Percentiles rank a stretch among this genome's conserved stretches.
Conservation (phyloP, 2,113 vertebrate species). For the Pangasianodon gigas region DNA sequence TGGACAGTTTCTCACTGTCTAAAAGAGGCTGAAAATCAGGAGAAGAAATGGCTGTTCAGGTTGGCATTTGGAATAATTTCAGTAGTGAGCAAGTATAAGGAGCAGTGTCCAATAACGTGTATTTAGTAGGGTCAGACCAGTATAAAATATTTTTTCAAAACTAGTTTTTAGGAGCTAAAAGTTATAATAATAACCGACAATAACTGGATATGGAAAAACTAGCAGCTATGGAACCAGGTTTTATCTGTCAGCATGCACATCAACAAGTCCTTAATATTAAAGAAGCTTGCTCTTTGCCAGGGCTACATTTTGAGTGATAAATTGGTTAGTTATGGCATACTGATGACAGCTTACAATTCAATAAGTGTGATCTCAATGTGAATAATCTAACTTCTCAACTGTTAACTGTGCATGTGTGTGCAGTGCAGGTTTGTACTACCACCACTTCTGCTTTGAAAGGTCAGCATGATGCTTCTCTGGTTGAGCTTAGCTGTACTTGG, state of each 20-base stretch:
- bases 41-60: no score
- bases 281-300: neutral
- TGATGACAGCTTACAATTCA: no score
- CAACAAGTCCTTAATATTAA: neutral
- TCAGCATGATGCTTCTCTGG: neutral
- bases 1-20: neutral
- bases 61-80: neutral
- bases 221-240: neutral
- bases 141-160: neutral
- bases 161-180: neutral
- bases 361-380: no score
- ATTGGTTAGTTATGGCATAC: neutral
- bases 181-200: no score
- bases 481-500: conserved; percentile 28
- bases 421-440: neutral
- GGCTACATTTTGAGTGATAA: neutral
- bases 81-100: neutral
- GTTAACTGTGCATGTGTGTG: neutral
- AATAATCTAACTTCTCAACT: no score
- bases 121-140: neutral
- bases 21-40: neutral
- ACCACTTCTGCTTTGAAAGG: neutral
- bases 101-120: neutral
- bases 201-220: neutral
- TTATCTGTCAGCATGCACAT: neutral